phyloP scores from a whole-genome alignment of 2,797 vertebrate species.

The Meda fulgida region DNA sequence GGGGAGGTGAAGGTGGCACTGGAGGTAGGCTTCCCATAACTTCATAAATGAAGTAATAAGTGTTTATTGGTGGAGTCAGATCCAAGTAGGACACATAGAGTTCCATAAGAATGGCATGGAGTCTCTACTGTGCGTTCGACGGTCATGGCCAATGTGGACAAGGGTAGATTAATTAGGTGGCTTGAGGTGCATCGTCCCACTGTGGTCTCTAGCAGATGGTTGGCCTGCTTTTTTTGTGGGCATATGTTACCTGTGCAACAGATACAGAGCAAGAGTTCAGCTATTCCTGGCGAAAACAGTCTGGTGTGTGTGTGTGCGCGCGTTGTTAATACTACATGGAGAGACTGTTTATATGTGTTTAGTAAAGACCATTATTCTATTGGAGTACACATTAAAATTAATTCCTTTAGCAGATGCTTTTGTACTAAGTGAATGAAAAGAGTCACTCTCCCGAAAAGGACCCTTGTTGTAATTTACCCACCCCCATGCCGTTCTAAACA shows the following conservation, averaged over 20 bases:
- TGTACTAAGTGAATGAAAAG: neutral
- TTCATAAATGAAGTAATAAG: neutral
- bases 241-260: conserved; percentile 66
- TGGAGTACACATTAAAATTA: neutral
- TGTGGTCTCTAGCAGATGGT: conserved; percentile 63
- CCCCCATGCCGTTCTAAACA: neutral
- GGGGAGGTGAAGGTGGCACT: neutral
- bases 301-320: conserved; percentile 21
- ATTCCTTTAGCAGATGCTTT: neutral
- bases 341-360: neutral
- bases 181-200: conserved; percentile 57
- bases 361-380: neutral
- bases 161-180: conserved; percentile 61
- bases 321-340: neutral
- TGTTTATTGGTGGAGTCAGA: conserved; percentile 17
- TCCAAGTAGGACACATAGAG: conserved; percentile 36
- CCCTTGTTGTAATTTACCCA: neutral
- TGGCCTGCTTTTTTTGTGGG: conserved; percentile 62
- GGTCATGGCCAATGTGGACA: conserved; percentile 41
- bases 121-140: conserved; percentile 28
- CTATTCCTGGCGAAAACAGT: conserved; percentile 32
- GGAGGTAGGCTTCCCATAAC: neutral
- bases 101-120: conserved; percentile 46
- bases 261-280: conserved; percentile 56
- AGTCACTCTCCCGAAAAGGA: neutral